Percentiles rank a stretch among this genome's conserved stretches.
These are phyloP conservation scores for Habropoda laboriosa DNA, from an alignment of 1,140 invertebrate species.

Conservation along the genomic window DNA sequence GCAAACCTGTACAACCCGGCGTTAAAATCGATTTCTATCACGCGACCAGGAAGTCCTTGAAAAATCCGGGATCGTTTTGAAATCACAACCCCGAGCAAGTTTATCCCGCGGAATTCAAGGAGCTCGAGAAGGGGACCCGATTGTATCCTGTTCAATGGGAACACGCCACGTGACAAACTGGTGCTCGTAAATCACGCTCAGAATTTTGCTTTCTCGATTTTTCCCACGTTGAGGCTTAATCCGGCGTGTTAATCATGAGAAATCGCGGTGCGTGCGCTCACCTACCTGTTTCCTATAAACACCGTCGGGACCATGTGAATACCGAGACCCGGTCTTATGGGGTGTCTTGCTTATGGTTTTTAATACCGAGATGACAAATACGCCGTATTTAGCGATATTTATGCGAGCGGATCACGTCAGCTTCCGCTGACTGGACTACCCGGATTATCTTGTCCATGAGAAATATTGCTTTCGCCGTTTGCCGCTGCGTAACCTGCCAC, in stretches of 20 bases:
- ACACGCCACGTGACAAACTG: slow-evolving; percentile 51
- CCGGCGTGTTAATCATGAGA: slow-evolving; percentile 68
- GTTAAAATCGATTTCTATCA: neutral
- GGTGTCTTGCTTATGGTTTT: slow-evolving; percentile 45
- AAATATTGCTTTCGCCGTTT: slow-evolving; percentile 62
- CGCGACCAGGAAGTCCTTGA: neutral
- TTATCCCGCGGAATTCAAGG: slow-evolving; percentile 39
- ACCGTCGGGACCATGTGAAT: neutral
- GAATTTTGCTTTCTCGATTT: slow-evolving; percentile 53
- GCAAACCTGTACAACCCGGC: no score
- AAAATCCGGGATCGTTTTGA: neutral
- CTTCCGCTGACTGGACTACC: slow-evolving; percentile 56
- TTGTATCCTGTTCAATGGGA: slow-evolving; percentile 44
- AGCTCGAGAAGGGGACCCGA: slow-evolving; percentile 22
- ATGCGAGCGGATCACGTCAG: slow-evolving; percentile 71
- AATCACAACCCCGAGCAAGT: neutral
- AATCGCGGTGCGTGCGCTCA: slow-evolving; percentile 54
- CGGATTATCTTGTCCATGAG: slow-evolving; percentile 68
- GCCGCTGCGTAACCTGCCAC: slow-evolving; percentile 40
- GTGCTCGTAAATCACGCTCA: slow-evolving; percentile 52
- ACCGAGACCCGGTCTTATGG: neutral
- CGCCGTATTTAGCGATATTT: slow-evolving; percentile 68
- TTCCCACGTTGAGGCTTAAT: slow-evolving; percentile 58
- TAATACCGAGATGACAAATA: slow-evolving; percentile 70
- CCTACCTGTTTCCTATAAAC: slow-evolving; percentile 26